Percentiles rank a stretch among this genome's conserved stretches.
Evolutionary conservation across 2,113 vertebrate species (phyloP).

Genomic region (Bostrychus sinensis): DNA sequence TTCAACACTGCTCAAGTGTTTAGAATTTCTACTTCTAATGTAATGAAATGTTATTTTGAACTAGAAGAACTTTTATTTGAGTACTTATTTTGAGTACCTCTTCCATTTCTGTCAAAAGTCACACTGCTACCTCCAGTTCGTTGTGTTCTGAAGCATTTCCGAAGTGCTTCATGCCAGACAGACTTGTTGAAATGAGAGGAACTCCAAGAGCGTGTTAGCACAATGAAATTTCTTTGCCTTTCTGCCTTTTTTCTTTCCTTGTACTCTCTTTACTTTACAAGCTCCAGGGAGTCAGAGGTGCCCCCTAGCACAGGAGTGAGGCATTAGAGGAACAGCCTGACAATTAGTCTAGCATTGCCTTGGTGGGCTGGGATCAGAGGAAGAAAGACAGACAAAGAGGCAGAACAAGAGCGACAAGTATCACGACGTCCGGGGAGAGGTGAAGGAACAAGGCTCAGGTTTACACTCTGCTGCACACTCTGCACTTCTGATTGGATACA

Average conservation of each 20-base stretch:
- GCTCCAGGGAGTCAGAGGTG: conserved; percentile 53
- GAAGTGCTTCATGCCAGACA: conserved; percentile 2
- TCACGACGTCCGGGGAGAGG: conserved; percentile 10
- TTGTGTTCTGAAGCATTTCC: no score
- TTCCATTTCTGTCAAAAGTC: no score
- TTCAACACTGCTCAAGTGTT: no score
- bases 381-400: conserved; percentile 28
- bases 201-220: conserved; percentile 16
- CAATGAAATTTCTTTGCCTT: conserved; percentile 12
- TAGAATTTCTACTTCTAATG: no score
- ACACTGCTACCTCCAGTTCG: no score
- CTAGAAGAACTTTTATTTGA: no score
- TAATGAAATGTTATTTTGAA: no score
- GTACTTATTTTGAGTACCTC: no score
- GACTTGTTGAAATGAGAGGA: conserved; percentile 19
- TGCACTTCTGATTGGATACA: not conserved
- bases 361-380: conserved; percentile 34
- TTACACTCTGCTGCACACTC: not conserved
- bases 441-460: conserved; percentile 18
- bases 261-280: conserved; percentile 26
- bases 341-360: conserved; percentile 60
- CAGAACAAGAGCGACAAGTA: conserved; percentile 20
- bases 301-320: conserved; percentile 63
- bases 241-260: not conserved
- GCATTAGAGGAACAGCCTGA: conserved; percentile 57